Evolutionary conservation across 2,888 invertebrate species (phyloP).

Genomic region (Prosopocoilus inquinatus): DNA sequence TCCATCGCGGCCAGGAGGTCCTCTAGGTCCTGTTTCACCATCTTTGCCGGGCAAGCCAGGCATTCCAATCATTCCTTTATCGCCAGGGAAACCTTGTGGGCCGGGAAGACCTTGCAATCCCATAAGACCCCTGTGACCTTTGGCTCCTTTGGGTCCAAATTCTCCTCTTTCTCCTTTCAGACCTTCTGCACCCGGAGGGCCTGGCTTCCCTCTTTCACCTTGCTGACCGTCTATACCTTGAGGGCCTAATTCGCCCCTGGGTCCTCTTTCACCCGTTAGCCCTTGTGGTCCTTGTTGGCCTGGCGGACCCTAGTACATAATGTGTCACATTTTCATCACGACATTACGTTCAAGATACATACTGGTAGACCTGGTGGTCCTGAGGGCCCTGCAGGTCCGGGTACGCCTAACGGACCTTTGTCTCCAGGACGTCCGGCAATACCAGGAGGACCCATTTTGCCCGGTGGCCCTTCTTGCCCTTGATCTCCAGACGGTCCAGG

Average conservation of each 20-base stretch:
- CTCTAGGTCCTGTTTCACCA: slow-evolving; percentile 72
- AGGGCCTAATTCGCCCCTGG: slow-evolving; percentile 70
- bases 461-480: slow-evolving; percentile 61
- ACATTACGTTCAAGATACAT: slow-evolving; percentile 23
- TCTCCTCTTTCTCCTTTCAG: slow-evolving; percentile 59
- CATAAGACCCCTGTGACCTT: slow-evolving; percentile 80
- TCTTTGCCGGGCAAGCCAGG: slow-evolving; percentile 73
- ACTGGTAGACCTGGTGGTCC: slow-evolving; percentile 72
- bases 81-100: slow-evolving; percentile 63
- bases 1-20: slow-evolving; percentile 63
- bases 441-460: slow-evolving; percentile 71
- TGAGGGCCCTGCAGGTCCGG: slow-evolving; percentile 62
- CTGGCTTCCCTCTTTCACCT: slow-evolving; percentile 77
- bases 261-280: slow-evolving; percentile 68
- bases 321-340: background rate
- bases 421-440: slow-evolving; percentile 73
- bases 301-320: slow-evolving; percentile 60
- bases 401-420: slow-evolving; percentile 68
- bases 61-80: slow-evolving; percentile 63
- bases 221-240: slow-evolving; percentile 74
- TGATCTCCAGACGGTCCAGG: slow-evolving; percentile 61
- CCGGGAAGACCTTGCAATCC: slow-evolving; percentile 81
- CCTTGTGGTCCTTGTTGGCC: slow-evolving; percentile 68
- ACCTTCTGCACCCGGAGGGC: slow-evolving; percentile 73
- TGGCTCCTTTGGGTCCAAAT: slow-evolving; percentile 68